Evolutionary conservation across 2,797 vertebrate species (phyloP), one percentile per base, ranked within the genome.

Genomic region (Rhinoraja longicauda): DNA sequence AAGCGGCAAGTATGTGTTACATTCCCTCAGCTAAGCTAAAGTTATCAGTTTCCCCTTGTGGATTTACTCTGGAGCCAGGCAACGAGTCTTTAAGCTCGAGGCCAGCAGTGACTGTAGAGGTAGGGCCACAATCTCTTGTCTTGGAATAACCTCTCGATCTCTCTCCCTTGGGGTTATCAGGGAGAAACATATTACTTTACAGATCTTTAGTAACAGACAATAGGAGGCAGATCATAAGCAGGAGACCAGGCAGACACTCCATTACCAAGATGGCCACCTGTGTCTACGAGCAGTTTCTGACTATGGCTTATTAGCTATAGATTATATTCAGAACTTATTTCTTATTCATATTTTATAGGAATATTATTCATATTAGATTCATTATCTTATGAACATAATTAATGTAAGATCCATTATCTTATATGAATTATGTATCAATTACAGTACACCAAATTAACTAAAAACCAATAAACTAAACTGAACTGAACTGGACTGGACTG

Each of bases 111-210:
- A 88, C 32, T 88, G n/a, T 36, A 88, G 84, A 67, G 62, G 29
- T 64, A 67, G n/a, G 17, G 84, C 67, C 59, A 67, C 32, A 67
- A 88, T 88, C 84, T 67, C 84, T 19, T 10, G 59, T 29, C 84
- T 88, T 32, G 9, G 6, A 88, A 17, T 17, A 88, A 88, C 84
- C 84, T 88, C 57, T 88, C n/a, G n/a, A n/a, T 62, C 59, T 62
- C 62, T 88, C 64, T 88, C 17, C n/a, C 84, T 88, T 21, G 62
- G 84, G 84, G 84, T 88, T 88, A 88, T 88, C 84, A 88, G 59
- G 64, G 84, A 19, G 62, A 67, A 88, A 67, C n/a, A 67, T 67
- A 88, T 88, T 67, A 36, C 26, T 67, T 88, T 64, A 64, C 84
- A 88, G 84, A 88, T 67, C 59, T 19, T 64, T 62, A 67, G 84